Evolutionary conservation across 2,888 invertebrate genomes (phyloP).

Genomic region (Cataglyphis albicans): DNA sequence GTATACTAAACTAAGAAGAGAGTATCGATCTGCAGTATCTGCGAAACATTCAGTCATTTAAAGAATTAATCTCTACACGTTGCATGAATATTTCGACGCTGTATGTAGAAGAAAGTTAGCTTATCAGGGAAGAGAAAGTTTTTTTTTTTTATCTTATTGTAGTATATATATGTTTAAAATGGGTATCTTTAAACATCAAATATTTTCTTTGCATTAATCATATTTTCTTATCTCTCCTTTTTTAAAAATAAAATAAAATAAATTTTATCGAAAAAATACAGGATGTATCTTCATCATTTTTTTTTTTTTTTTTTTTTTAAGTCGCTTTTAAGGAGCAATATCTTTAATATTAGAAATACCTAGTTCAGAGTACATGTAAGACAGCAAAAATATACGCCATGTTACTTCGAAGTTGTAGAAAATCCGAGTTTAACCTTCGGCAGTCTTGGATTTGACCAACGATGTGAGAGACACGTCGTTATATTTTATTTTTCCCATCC

Average conservation of each 20-base stretch:
- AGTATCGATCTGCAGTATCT: conserved; percentile 66
- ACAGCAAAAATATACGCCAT: not conserved
- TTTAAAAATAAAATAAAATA: not conserved
- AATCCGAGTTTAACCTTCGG: not conserved
- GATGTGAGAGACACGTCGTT: conserved; percentile 12
- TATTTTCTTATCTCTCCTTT: not conserved
- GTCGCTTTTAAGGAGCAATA: not conserved
- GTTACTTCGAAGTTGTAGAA: not conserved
- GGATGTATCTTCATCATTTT: no score
- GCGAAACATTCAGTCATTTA: conserved; percentile 54
- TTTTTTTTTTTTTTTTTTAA: no score
- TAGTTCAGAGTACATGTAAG: not conserved
- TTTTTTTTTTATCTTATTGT: not conserved
- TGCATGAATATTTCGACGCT: not conserved
- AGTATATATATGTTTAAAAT: not conserved
- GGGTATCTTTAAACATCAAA: not conserved
- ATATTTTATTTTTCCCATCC: conserved; percentile 14
- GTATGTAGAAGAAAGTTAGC: not conserved
- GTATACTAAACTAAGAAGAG: conserved; percentile 52
- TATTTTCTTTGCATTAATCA: not conserved
- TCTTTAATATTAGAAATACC: not conserved
- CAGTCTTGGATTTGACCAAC: not conserved
- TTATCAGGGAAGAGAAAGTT: not conserved
- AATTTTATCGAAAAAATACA: no score
- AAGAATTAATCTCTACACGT: conserved; percentile 65